These are phyloP conservation scores for Fulica atra DNA, from an alignment of 2,113 vertebrate genomes.

Conservation along the genomic window DNA sequence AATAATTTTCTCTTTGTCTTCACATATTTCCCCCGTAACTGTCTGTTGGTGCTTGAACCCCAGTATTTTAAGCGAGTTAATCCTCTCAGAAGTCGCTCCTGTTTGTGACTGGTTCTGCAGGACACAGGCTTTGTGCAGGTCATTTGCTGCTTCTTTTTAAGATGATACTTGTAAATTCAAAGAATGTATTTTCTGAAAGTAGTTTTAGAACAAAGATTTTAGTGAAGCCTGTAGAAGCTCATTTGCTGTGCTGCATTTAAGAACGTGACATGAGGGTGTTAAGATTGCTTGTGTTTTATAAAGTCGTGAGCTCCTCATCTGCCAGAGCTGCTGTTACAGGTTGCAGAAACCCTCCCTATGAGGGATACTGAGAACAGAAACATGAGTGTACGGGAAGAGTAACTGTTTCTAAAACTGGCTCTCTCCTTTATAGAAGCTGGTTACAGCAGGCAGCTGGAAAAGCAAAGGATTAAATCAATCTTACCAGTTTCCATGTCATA, in stretches of 20 bases:
- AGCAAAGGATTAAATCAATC: background rate
- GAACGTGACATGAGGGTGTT: background rate
- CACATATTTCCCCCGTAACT: background rate
- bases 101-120: background rate
- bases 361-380: background rate
- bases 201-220: background rate
- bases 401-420: background rate
- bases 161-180: background rate
- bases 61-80: background rate
- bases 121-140: background rate
- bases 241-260: background rate
- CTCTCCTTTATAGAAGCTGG: background rate
- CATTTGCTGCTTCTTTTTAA: background rate
- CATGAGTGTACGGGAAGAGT: accelerated
- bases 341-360: background rate
- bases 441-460: background rate
- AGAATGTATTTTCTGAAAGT: background rate
- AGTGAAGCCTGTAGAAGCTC: background rate
- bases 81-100: background rate
- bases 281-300: background rate
- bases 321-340: background rate
- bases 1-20: background rate
- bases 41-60: background rate
- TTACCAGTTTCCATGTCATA: background rate
- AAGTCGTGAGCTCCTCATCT: background rate